Base-by-base conservation (phyloP, 2,888 invertebrate species). In the Epinotia ramella region DNA sequence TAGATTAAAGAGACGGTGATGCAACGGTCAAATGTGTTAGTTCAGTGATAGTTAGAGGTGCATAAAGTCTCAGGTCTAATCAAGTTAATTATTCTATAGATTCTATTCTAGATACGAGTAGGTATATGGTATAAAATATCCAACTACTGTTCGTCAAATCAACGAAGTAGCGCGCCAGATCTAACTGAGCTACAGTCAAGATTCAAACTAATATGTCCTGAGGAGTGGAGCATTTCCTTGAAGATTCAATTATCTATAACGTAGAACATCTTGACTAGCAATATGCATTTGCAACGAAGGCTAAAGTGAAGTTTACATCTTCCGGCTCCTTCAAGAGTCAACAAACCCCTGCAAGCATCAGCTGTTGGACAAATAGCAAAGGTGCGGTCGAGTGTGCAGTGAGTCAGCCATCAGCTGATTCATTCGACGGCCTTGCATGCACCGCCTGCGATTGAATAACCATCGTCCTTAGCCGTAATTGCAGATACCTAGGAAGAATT, bases 351-450 rank as follows among this genome's bases (percentile, higher is more conserved):
- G 62, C 24, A 60, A 70, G 65, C 64, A 64, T 87, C 86, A 88
- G 87, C 86, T 87, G 86, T 85, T 84, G 84, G 69, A 87, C 86
- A 87, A 86, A 56, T 87, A 83, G 86, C 60, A 84, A 84, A 86
- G 85, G 86, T 84, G 86, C 84, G 84, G 86, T 81, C 65, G 70
- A 70, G 65, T 73, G 73, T 81, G 82, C 83, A 82, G 84, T 90
- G 88, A 90, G 85, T 88, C 88, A 88, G 87, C 84, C 87, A 87
- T 88, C 92, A 91, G 91, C 91, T 92, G 91, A 91, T 90, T 91
- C 90, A 91, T 86, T 87, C 85, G 84, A 73, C 86, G 87, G 88
- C 89, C 89, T 88, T 89, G 89, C 89, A 88, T 88, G 89, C 88
- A 85, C 87, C 86, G 84, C 80, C 85, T 83, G 82, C 84, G 86